Evolutionary conservation across 2,797 vertebrate species (phyloP), one percentile per base, ranked within the genome.

Genomic region (Anolis apletophallus): DNA sequence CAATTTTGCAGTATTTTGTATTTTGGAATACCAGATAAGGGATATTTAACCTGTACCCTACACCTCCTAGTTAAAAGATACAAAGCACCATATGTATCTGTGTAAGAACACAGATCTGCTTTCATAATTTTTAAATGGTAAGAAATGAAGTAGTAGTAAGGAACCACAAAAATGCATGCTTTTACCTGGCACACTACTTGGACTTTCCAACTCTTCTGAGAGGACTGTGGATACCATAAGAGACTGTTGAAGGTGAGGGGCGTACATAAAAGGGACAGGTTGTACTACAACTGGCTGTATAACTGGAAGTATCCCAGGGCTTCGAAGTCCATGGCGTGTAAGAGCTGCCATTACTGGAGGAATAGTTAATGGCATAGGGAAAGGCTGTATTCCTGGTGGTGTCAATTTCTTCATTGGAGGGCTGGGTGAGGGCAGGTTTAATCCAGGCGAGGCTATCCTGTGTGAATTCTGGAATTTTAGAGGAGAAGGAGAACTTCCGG

Each of bases 221-320:
- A 97, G 91, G 81, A 95, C 83, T 4, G 97, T 91, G 54, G 97
- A 95, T 2, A 99, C 96, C 97, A 99, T 98, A 87, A 99, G 97
- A 8, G 97, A 91, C 91, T 97, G 97, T 88, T 97, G 96, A 91
- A 99, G 96, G 93, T 98, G 97, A 7, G 97, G 95, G 0, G 97
- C 94, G 92, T 98, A 99, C 95, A 99, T 97, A 68, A 99, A 97
- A 6, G 98, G 97, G 88, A 99, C 96, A 0, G 97, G 97, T 85
- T 97, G 97, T 75, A 99, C 96, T 93, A 99, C 98, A 17, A 98
- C 96, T 0, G 97, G 96, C 90, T 97, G 97, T 72, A 97, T 97
- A 81, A 97, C 96, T 0, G 97, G 96, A 87, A 98, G 96, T 12
- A 98, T 96, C 69, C 97, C 96, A 0, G 97, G 95, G 92, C 96